A percentile compares a stretch with the other conserved stretches of the same genome.
phyloP scores from a whole-genome alignment of 2,797 vertebrate species.

The Pangasius krempfi region DNA sequence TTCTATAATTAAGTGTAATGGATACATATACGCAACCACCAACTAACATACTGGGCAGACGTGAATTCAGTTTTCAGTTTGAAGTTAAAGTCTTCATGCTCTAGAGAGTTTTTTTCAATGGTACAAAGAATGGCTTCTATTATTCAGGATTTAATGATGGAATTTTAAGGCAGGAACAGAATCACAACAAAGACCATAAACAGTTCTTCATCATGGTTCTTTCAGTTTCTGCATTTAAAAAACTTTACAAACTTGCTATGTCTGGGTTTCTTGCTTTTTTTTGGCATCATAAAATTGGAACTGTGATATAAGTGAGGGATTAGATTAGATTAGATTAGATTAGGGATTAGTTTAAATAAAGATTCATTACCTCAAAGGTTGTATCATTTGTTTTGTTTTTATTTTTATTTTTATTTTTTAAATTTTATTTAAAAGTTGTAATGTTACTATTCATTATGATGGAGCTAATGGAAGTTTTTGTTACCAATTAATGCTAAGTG shows the following conservation, averaged over 20 bases:
- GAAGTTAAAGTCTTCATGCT: background rate
- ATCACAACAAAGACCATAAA: background rate
- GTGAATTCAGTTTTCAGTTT: background rate
- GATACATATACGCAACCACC: background rate
- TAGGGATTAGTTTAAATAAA: background rate
- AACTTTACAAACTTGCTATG: background rate
- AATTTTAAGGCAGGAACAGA: slow-evolving; percentile 9
- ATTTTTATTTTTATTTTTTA: too few species aligned
- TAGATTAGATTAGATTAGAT: background rate
- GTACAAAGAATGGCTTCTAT: background rate
- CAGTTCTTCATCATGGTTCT: background rate
- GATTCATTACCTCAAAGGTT: background rate
- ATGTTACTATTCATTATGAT: background rate
- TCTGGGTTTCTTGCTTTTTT: background rate
- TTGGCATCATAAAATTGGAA: background rate
- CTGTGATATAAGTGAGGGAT: too few species aligned
- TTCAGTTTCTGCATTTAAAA: background rate
- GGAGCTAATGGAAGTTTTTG: background rate
- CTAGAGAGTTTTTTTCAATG: background rate
- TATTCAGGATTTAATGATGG: slow-evolving; percentile 8
- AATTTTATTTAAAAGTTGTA: background rate
- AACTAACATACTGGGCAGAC: background rate
- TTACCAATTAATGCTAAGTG: background rate
- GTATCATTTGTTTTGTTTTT: background rate
- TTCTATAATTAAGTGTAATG: slow-evolving; percentile 5